Evolutionary conservation across 2,113 vertebrate species (phyloP).

Genomic region (Microcebus jonahi): DNA sequence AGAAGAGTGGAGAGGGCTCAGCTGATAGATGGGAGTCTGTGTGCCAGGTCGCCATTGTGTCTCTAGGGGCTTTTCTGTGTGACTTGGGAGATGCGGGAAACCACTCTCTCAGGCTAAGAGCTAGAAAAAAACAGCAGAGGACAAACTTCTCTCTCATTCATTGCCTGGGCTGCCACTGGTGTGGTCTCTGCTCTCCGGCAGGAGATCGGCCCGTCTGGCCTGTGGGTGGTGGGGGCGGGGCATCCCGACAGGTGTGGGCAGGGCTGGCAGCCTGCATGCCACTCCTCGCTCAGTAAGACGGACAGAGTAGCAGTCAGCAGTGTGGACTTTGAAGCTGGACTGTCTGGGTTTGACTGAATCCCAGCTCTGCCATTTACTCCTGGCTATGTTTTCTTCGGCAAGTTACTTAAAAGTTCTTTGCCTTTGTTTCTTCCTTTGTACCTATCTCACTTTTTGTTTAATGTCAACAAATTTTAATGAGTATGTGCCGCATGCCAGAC

Average conservation of each 20-base stretch:
- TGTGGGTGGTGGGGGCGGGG: neutral
- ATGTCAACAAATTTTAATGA: neutral
- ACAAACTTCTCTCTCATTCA: neutral
- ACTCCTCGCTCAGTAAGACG: neutral
- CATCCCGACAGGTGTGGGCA: neutral
- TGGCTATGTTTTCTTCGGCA: neutral
- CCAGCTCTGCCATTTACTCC: neutral
- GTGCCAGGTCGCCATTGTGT: neutral
- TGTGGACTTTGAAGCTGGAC: neutral
- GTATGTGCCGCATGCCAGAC: neutral
- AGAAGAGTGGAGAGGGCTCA: neutral
- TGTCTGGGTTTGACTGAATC: neutral
- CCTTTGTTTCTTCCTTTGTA: neutral
- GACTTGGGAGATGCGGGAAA: neutral
- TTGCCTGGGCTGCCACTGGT: neutral
- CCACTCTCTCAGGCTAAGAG: neutral
- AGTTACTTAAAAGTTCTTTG: neutral
- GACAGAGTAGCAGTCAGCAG: too few relatives aligned
- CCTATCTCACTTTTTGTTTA: neutral
- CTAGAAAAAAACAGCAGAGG: neutral
- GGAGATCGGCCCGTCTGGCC: neutral
- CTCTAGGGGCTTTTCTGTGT: neutral
- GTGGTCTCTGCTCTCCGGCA: neutral
- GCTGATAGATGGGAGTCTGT: neutral
- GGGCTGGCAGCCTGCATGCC: neutral